Conservation (phyloP, 2,113 vertebrate species). For the Zeus faber region DNA sequence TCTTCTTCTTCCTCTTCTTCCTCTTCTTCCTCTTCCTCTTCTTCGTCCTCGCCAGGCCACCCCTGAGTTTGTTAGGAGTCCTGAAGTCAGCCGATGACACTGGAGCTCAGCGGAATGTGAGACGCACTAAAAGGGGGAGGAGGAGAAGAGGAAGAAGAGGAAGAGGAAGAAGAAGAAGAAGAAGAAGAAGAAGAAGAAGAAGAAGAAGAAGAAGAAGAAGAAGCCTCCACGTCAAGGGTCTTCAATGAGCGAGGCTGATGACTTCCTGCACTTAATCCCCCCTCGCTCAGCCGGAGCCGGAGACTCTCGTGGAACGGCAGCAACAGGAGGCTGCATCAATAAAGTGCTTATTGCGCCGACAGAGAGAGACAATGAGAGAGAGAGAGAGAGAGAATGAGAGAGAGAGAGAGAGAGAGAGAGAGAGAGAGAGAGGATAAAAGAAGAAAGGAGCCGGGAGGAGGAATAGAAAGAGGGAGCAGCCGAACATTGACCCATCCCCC, state of each 20-base stretch:
- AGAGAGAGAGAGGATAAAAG: constrained; percentile 21
- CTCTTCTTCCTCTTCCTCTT: too few species aligned
- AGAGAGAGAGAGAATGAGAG: background rate
- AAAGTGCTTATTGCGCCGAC: background rate
- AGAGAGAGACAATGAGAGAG: background rate
- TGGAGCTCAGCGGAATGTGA: constrained; percentile 10
- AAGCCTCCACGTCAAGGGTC: constrained; percentile 14
- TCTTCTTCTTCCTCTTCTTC: constrained; percentile 23
- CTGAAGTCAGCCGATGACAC: constrained; percentile 12
- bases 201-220: constrained; percentile 15
- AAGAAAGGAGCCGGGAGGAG: background rate
- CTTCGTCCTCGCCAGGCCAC: too few species aligned
- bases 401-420: constrained; percentile 2
- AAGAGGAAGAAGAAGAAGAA: too few species aligned
- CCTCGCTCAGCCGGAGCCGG: constrained; percentile 18
- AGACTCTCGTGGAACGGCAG: constrained; percentile 24
- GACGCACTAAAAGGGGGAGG: too few species aligned
- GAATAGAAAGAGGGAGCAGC: constrained; percentile 38
- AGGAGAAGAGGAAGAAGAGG: too few species aligned
- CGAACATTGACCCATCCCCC: constrained; percentile 56
- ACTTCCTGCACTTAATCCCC: constrained; percentile 24
- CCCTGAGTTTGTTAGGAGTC: constrained; percentile 14
- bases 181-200: too few species aligned
- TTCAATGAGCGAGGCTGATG: constrained; percentile 11
- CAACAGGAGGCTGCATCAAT: constrained; percentile 19